Base-by-base conservation (phyloP, 1,140 invertebrate species). In the Rhagoletis zephyria region DNA sequence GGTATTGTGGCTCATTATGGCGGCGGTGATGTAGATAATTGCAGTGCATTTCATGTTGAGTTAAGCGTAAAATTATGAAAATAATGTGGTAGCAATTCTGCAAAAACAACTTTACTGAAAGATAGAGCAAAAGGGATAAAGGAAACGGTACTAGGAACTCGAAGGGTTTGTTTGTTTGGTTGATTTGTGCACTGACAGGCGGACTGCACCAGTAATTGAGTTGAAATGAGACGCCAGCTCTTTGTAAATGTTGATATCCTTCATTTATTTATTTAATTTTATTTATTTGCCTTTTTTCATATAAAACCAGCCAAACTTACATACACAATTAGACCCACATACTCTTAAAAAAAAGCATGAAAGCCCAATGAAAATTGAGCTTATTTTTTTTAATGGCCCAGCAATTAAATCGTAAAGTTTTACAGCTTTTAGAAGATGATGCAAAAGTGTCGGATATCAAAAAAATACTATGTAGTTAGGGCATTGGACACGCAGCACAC, bases 351-450 rank as follows among this genome's bases (percentile, higher is more conserved):
- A 56, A 56, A 10, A 63, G 61, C 61, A 7, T 67, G 3, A 67
- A 19, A 2, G 9, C 5, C 5, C 51, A 7, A 56, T 81, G 48
- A 9, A 81, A 81, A 56, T 81, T 56, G 89, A 90, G 91, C 90
- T 89, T 10, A 56, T 91, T 90, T 91, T 91, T 91, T 91, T 91
- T 91, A 91, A 91, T 90, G 91, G 90, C 90, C 90, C 90, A 88
- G 90, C 90, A 91, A 91, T 91, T 91, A 91, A 91, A 91, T 91
- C 90, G 90, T 91, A 91, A 91, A 91, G 90, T 91, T 91, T 91
- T 90, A 91, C 90, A 91, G 91, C 90, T 91, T 91, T 91, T 90
- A 89, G 90, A 91, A 91, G 90, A 90, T 90, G 89, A 89, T 87
- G 88, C 87, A 87, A 88, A 88, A 87, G 88, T 88, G 67, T 74